Evolutionary conservation across 2,797 vertebrate species (phyloP), one percentile per base, ranked within the genome.

Genomic region (Eremophila alpestris): DNA sequence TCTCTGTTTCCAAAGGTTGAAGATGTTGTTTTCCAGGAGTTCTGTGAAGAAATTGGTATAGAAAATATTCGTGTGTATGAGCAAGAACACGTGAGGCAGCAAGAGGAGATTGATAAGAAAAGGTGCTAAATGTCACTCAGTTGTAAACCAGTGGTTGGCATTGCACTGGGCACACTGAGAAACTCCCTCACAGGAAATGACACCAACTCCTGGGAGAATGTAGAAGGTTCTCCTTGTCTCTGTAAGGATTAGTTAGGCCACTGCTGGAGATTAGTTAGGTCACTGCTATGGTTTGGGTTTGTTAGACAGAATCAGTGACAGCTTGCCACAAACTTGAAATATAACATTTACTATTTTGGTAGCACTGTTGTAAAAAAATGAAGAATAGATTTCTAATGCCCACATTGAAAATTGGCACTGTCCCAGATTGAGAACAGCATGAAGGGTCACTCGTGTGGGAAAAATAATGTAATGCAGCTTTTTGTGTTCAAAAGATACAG

Each of bases 1-100:
- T 89, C 17, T 52, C 30, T 70, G 20, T 73, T 36, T 68, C 94
- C 45, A 62, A 96, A 99, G 99, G 98, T 98, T 48, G 99, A 99
- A 96, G 99, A 99, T 95, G 34, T 32, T 68, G 98, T 99, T 95
- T 99, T 99, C 97, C 95, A 6, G 68, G 98, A 98, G 55, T 99
- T 99, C 97, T 99, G 99, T 94, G 97, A 98, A 91, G 98, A 98
- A 97, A 98, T 99, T 20, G 98, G 99, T 5, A 96, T 99, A 84
- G 97, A 96, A 93, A 99, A 98, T 96, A 99, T 99, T 94, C 98
- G 99, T 85, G 98, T 99, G 73, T 99, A 99, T 65, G 99, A 99
- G 81, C 98, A 98, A 96, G 98, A 98, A 81, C 96, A 97, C 52
- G 82, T 99, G 88, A 99, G 98, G 92, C 97, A 98, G 30, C 98